phyloP scores from a whole-genome alignment of 2,797 vertebrate species.

The Falco columbarius region DNA sequence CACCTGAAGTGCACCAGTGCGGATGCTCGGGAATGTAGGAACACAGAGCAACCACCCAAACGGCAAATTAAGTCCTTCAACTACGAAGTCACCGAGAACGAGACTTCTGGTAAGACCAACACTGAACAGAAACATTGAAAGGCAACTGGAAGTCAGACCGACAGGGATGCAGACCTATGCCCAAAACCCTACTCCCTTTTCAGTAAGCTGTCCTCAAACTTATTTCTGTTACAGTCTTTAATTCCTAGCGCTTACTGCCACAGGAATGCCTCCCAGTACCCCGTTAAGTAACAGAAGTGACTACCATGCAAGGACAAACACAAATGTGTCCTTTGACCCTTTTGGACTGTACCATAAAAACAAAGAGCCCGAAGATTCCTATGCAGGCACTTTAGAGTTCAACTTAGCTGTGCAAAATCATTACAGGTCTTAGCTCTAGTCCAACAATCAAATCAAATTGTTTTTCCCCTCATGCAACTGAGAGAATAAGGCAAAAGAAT shows the following conservation, averaged over 20 bases:
- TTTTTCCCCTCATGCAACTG: fast-evolving
- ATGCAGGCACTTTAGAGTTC: background rate
- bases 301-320: background rate
- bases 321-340: background rate
- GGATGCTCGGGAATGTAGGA: background rate
- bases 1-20: background rate
- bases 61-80: background rate
- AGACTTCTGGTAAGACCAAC: background rate
- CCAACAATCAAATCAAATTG: background rate
- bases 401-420: background rate
- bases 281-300: background rate
- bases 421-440: background rate
- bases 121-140: background rate
- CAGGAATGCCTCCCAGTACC: background rate
- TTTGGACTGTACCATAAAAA: background rate
- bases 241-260: background rate
- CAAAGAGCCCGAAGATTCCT: background rate
- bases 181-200: background rate
- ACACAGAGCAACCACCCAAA: background rate
- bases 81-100: background rate
- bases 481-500: background rate
- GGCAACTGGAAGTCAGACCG: background rate
- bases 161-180: background rate
- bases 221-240: background rate
- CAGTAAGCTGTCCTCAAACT: background rate